Evolutionary conservation across 2,797 vertebrate genomes (phyloP).

Genomic region (Notolepis coatsorum): DNA sequence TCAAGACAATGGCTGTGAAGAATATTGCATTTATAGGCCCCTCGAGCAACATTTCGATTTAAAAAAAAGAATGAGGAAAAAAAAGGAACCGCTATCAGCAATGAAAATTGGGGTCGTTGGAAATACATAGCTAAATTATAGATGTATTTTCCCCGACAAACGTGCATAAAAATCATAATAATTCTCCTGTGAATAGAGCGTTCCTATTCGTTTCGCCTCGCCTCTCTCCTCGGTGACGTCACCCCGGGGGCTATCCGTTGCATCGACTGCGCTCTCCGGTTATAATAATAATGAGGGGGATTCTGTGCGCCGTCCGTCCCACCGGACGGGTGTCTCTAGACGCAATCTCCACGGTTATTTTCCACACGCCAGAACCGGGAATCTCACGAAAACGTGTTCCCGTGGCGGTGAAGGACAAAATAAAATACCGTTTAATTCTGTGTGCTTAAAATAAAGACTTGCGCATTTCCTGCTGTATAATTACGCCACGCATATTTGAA

Average conservation of each 20-base stretch:
- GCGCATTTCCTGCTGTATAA: constrained; percentile 32
- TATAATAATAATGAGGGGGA: constrained; percentile 77
- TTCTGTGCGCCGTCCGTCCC: constrained; percentile 71
- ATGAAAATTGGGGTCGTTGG: constrained; percentile 29
- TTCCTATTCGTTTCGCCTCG: constrained; percentile 76
- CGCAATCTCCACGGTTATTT: constrained; percentile 58
- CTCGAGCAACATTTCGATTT: constrained; percentile 8
- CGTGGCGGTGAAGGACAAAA: too few relatives aligned
- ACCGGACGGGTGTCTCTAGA: constrained; percentile 60
- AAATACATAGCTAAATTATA: constrained; percentile 65
- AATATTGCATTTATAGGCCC: constrained; percentile 32
- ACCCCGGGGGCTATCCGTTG: constrained; percentile 70
- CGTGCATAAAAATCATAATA: constrained; percentile 32
- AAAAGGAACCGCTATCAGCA: constrained; percentile 35
- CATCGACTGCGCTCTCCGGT: constrained; percentile 72
- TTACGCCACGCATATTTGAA: constrained; percentile 22
- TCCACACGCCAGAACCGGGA: constrained; percentile 26
- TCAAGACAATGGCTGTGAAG: constrained; percentile 60
- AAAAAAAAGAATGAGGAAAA: too few relatives aligned
- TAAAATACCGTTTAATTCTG: background rate
- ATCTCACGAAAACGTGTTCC: too few relatives aligned
- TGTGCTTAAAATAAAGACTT: background rate
- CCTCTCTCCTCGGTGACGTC: constrained; percentile 82
- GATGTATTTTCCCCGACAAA: constrained; percentile 39
- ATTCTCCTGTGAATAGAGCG: constrained; percentile 51